Percentiles rank a stretch among this genome's conserved stretches.
phyloP scores from a whole-genome alignment of 1,140 invertebrate genomes.

The Drosophila varians region DNA sequence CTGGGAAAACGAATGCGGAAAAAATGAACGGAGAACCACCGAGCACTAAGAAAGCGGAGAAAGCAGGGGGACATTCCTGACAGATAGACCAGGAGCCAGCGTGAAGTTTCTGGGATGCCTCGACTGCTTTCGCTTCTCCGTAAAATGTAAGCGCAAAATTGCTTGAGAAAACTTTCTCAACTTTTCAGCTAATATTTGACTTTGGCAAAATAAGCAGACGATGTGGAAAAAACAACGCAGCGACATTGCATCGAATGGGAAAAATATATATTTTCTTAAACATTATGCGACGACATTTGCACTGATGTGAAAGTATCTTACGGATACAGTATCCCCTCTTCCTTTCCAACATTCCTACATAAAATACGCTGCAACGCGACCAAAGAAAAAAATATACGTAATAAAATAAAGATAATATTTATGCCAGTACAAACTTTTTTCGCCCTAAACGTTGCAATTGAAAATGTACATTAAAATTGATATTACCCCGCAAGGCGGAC shows the following conservation, averaged over 20 bases:
- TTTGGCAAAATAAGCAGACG: slow-evolving; percentile 79
- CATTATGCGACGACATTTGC: slow-evolving; percentile 74
- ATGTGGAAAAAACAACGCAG: slow-evolving; percentile 78
- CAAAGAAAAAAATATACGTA: slow-evolving; percentile 8
- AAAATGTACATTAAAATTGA: slow-evolving; percentile 75
- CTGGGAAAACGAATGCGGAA: slow-evolving; percentile 1
- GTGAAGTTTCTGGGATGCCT: slow-evolving; percentile 32
- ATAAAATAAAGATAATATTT: slow-evolving; percentile 19
- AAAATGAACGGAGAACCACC: slow-evolving; percentile 1
- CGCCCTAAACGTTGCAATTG: slow-evolving; percentile 56
- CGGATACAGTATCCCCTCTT: slow-evolving; percentile 5
- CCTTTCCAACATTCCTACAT: background rate
- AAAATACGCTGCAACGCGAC: slow-evolving; percentile 30
- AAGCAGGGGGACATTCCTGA: slow-evolving; percentile 65
- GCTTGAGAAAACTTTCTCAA: slow-evolving; percentile 82
- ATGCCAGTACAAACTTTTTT: slow-evolving; percentile 34
- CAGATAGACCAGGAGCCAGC: slow-evolving; percentile 72
- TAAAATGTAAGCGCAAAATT: slow-evolving; percentile 82
- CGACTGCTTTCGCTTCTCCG: slow-evolving; percentile 12
- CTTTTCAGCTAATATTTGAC: slow-evolving; percentile 82
- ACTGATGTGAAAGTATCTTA: slow-evolving; percentile 58
- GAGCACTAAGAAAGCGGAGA: background rate
- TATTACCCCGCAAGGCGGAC: slow-evolving; percentile 51
- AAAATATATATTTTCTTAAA: slow-evolving; percentile 67
- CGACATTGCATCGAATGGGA: slow-evolving; percentile 64